These are phyloP conservation scores for Sthenelais limicola DNA, from an alignment of 2,888 invertebrate genomes.

Conservation along the genomic window DNA sequence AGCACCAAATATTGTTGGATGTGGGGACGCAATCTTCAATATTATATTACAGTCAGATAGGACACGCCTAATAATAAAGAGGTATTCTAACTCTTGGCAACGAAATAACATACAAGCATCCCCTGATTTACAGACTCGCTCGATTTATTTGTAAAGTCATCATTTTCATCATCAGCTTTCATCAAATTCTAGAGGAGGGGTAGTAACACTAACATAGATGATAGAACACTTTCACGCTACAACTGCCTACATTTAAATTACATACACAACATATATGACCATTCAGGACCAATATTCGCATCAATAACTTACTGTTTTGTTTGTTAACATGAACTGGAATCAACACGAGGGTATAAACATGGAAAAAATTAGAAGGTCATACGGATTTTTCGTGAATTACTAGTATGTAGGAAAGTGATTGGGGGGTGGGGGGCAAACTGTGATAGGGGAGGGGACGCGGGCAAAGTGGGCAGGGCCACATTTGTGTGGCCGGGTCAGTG, in stretches of 20 bases:
- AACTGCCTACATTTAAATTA: constrained; percentile 38
- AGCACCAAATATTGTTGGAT: too few species aligned
- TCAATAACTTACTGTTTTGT: constrained; percentile 38
- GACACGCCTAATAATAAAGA: constrained; percentile 27
- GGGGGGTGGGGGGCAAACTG: too few species aligned
- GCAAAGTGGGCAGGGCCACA: too few species aligned
- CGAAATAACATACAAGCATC: constrained; percentile 21
- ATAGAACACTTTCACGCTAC: constrained; percentile 37
- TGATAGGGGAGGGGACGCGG: too few species aligned
- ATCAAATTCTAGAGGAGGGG: too few species aligned
- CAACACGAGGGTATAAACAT: constrained; percentile 35
- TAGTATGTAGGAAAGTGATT: too few species aligned
- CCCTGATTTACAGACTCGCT: constrained; percentile 19
- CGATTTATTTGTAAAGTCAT: constrained; percentile 11
- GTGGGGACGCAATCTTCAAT: too few species aligned
- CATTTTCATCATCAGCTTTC: constrained; percentile 14
- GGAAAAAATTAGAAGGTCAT: constrained; percentile 1
- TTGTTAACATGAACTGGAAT: constrained; percentile 32
- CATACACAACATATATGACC: constrained; percentile 37
- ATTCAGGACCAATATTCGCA: constrained; percentile 25
- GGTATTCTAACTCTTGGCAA: too few species aligned
- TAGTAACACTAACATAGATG: constrained; percentile 39
- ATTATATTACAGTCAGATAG: constrained; percentile 33
- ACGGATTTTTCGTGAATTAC: neutral
- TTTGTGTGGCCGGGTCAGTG: too few species aligned